A percentile compares a stretch with the other conserved stretches of the same genome.
Conservation (phyloP, 1,140 invertebrate genomes). For the Drosophila bipectinata region DNA sequence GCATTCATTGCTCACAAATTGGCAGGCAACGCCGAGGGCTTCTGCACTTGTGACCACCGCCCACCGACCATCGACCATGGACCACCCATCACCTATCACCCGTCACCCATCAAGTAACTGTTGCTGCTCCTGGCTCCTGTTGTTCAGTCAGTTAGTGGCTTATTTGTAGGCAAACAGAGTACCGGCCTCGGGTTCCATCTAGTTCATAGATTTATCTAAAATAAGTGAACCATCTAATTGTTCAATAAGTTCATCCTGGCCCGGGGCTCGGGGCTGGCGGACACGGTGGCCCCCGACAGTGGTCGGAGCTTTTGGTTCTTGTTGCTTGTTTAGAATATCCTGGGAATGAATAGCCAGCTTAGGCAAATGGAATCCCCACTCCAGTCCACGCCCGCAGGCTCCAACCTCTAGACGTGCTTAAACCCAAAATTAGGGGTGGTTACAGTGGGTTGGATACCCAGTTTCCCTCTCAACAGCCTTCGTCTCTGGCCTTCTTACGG, state of each 20-base stretch:
- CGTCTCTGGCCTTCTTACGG: slow-evolving; percentile 64
- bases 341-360: slow-evolving; percentile 79
- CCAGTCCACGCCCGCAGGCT: slow-evolving; percentile 31
- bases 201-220: slow-evolving; percentile 61
- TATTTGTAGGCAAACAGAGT: slow-evolving; percentile 49
- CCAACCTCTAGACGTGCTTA: slow-evolving; percentile 57
- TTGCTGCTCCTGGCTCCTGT: slow-evolving; percentile 26
- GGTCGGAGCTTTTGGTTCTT: slow-evolving; percentile 41
- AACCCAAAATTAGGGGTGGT: slow-evolving; percentile 75
- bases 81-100: slow-evolving; percentile 7
- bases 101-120: slow-evolving; percentile 26
- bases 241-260: slow-evolving; percentile 63
- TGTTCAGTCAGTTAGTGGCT: slow-evolving; percentile 53
- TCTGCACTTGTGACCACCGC: slow-evolving; percentile 38
- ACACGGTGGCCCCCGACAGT: slow-evolving; percentile 23
- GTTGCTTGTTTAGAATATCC: slow-evolving; percentile 79
- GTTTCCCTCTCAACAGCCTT: not conserved
- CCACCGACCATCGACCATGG: slow-evolving; percentile 9
- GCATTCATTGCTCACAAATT: slow-evolving; percentile 77
- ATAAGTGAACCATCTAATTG: slow-evolving; percentile 77
- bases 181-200: slow-evolving; percentile 41
- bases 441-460: slow-evolving; percentile 26
- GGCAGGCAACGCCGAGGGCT: slow-evolving; percentile 54
- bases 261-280: slow-evolving; percentile 17
- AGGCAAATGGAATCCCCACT: slow-evolving; percentile 66